Base-by-base conservation (phyloP, 2,113 vertebrate species). In the Eidolon helvum region DNA sequence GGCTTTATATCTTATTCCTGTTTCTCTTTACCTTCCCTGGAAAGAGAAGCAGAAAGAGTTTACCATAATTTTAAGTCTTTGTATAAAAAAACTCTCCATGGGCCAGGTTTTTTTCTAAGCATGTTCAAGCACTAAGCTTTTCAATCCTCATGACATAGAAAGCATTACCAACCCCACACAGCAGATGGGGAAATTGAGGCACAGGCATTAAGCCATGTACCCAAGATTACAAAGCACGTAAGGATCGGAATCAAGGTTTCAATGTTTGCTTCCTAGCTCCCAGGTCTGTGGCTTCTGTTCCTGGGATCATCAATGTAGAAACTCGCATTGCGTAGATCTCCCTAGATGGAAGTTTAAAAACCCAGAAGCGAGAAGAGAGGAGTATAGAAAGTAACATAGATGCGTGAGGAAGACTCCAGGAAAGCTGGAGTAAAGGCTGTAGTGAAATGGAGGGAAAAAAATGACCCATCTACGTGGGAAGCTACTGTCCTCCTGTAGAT, bases 271-370 rank as follows among this genome's bases (percentile, higher is more conserved):
- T 0, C 28, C 4, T 15, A 26, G 14, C 26, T 26, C 38, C 19
- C 33, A 30, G 28, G 12, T 28, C 7, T 6, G 30, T 24, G 10
- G 2, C 26, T 82, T 21, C 2, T 0, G 14, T 1, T 28, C 0
- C 33, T 61, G 24, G 33, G 15, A 61, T 68, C 28, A 33, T 85
- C n/a, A n/a, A 0, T 5, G 19, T 48, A 48, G 59, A 66, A 53
- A n/a, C n/a, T 85, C n/a, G 21, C 5, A 50, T 21, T 35, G 16
- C 26, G 33, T 10, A 22, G 14, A 30, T 43, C 19, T 74, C 80
- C 53, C 28, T 74, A 33, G 24, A 26, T 10, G 26, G 19, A 18
- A 55, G 3, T 57, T 77, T 66, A 66, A 55, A 11, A 77, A 19
- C 28, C 43, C 63, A 22, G 7, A 71, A 19, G 5, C 11, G 38